These are phyloP conservation scores for Phoxinus dragarum DNA, from an alignment of 2,797 vertebrate genomes.

Conservation along the genomic window DNA sequence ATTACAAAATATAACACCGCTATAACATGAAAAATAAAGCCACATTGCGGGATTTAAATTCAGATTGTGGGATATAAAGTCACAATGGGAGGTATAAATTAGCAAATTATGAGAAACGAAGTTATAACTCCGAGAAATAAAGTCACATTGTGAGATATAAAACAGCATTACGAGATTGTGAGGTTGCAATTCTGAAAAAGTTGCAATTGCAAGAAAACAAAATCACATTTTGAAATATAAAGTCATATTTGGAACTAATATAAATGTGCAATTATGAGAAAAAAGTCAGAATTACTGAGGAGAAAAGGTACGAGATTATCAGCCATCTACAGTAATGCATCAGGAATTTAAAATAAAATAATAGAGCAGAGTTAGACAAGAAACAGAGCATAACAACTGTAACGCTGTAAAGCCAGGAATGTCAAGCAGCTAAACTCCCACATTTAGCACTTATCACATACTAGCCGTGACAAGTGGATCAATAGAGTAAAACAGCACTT, in stretches of 20 bases:
- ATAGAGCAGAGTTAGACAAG: no score
- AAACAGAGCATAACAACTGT: neutral
- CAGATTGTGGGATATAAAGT: neutral
- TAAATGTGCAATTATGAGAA: neutral
- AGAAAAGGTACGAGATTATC: no score
- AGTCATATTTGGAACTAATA: neutral
- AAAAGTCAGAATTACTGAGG: neutral
- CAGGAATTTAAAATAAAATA: neutral
- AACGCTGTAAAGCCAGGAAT: neutral
- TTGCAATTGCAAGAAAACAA: neutral
- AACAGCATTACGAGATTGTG: neutral
- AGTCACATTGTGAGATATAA: neutral
- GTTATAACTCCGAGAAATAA: neutral
- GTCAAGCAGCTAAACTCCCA: slow-evolving; percentile 13
- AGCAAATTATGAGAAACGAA: neutral
- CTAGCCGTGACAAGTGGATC: slow-evolving; percentile 7
- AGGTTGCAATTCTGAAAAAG: neutral
- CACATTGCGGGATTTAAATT: neutral
- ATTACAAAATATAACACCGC: rapidly evolving
- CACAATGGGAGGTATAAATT: neutral
- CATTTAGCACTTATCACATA: slow-evolving; percentile 10
- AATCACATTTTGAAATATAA: neutral
- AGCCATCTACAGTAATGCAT: no score
- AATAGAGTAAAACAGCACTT: slow-evolving; percentile 23
- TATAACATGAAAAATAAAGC: neutral